Evolutionary conservation across 2,888 invertebrate genomes (phyloP), one percentile per base, ranked within the genome.

Genomic region (Drosophila hawaiiensis): DNA sequence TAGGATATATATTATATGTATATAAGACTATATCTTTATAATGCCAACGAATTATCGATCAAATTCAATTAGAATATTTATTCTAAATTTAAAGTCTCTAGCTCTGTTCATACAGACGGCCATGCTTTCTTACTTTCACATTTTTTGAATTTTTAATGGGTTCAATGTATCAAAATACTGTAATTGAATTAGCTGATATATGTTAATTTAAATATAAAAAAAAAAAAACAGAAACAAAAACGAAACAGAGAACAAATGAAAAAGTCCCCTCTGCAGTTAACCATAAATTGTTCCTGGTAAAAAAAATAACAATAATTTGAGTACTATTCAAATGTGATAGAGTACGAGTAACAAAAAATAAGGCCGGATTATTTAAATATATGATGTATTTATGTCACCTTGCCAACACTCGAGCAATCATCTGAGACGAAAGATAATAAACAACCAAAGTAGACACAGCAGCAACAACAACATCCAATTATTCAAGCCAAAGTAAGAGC

Each of bases 401-500:
- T n/a, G n/a, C 5, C 47, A 16, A 47, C 4, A 25, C 16, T 47
- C 25, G 25, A 25, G 0, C 9, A 16, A 63, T 43, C n/a, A 43
- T 43, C 22, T 43, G 22, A 22, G 5, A 22, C 43, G 43, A 22
- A 43, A 22, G 22, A 43, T 43, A 43, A 43, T 22, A n/a, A 43
- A 12, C 22, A 43, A 25, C 4, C 22, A 47, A 63, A 22, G 60
- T 37, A 16, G 58, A 3, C 9, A 29, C 50, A 43, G 22, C 25
- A 70, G 35, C n/a, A 35, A 28, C n/a, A 68, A 47, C 19, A 71
- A 10, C 10, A 79, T 5, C 33, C 35, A 61, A 43, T 37, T 19
- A 61, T 50, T 67, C 6, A 35, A 35, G 43, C 25, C 41, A 10
- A 59, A 33, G 10, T 3, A 5, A 2, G 49, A 31, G 3, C 39